Base-by-base conservation (phyloP, 2,113 vertebrate genomes). In the Ptychochromis oligacanthus region DNA sequence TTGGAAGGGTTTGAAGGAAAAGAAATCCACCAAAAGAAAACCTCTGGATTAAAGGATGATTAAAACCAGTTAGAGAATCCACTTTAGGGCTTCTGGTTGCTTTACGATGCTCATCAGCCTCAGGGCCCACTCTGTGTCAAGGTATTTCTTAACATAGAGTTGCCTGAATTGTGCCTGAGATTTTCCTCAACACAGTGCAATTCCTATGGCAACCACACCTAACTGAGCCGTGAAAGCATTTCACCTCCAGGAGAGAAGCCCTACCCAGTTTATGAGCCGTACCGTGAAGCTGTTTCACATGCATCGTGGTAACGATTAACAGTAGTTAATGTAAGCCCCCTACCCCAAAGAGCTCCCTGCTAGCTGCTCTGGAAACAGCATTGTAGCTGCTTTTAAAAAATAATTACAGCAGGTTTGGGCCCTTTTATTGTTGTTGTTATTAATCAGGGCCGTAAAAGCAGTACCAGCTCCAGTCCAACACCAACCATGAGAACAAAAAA, bases 341-440 rank as follows among this genome's bases (percentile, higher is more conserved):
- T 22, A 60, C 79, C 76, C 38, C 54, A 84, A 34, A 22, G 12
- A 75, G 78, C 78, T 79, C 83, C 75, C 81, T 77, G 74, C 58
- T 79, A 67, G 72, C 74, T 87, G 77, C 61, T 80, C 83, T 84
- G 85, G 67, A 86, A 85, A 72, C 77, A 89, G 56, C 24, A 24
- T 38, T 56, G 18, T 59, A 77, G 86, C 60, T 81, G 80, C 89
- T 85, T 91, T 92, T 67, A 91, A 94, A 90, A 91, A 86, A 92
- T 88, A 90, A 93, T 91, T 87, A 88, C 76, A 82, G 49, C 46
- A 81, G 64, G n/a, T 76, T 91, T 87, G 62, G 79, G 70, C 60
- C 52, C 70, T 84, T 89, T 87, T 81, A 86, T 90, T 89, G 82
- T 90, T 83, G 89, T 83, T 88, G 77, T 91, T 91, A 89, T 91